A percentile compares a stretch with the other conserved stretches of the same genome.
Evolutionary conservation across 2,113 vertebrate species (phyloP).

Genomic region (Microtus ochrogaster): DNA sequence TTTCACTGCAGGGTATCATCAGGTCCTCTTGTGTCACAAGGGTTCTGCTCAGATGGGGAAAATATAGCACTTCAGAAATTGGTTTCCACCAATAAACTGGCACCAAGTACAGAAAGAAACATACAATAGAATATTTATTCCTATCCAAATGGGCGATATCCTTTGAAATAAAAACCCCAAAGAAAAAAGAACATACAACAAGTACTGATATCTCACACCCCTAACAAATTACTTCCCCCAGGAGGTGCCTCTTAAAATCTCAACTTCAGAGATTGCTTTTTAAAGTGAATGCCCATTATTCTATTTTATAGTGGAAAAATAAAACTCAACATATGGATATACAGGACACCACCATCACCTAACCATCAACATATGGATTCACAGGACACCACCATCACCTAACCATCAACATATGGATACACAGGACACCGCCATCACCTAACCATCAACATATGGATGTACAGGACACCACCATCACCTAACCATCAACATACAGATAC

Average conservation of each 20-base stretch:
- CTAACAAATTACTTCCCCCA: not conserved
- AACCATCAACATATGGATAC: too few relatives aligned
- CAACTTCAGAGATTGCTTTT: not conserved
- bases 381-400: too few relatives aligned
- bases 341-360: not conserved
- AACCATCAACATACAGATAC: too few relatives aligned
- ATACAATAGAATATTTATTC: conserved; percentile 54
- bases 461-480: too few relatives aligned
- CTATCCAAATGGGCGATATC: conserved; percentile 23
- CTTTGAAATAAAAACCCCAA: conserved; percentile 55
- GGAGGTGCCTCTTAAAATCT: not conserved
- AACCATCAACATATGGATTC: too few relatives aligned
- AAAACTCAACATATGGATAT: not conserved
- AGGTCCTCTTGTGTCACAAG: not conserved
- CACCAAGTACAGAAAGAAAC: conserved; percentile 35
- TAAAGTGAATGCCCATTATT: not conserved
- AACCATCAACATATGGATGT: too few relatives aligned
- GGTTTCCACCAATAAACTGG: not conserved
- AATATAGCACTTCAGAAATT: conserved; percentile 16
- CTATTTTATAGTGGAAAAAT: not conserved
- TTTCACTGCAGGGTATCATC: not conserved
- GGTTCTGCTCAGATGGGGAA: conserved; percentile 1
- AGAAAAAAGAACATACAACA: not conserved
- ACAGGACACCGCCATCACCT: too few relatives aligned
- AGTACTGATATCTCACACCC: not conserved